Base-by-base conservation (phyloP, 2,888 invertebrate species). In the Eupithecia insigniata region DNA sequence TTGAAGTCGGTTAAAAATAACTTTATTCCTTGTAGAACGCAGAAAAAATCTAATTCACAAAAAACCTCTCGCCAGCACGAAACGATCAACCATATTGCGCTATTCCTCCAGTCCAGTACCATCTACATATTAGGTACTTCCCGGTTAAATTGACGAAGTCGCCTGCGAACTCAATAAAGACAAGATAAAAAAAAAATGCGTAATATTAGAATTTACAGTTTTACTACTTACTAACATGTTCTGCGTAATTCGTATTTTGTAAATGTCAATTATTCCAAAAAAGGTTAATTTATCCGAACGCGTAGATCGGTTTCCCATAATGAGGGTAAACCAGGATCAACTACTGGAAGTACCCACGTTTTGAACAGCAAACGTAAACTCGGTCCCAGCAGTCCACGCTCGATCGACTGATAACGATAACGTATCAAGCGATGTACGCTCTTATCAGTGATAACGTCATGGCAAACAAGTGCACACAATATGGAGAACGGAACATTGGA, bases 401-500 rank as follows among this genome's bases (percentile, higher is more conserved):
- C 89, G 92, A 90, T 92, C 85, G 87, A 85, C 81, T 88, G 92
- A 92, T 93, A 92, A 90, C 70, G 90, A 91, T 93, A 92, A 92
- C 76, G 85, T 86, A 93, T 93, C 93, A 84, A 89, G 87, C 90
- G 86, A 92, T 93, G 93, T 92, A 87, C 84, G 81, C 87, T 79
- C 84, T 92, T 92, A 93, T 93, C 92, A 90, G 85, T 88, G 93
- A 93, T 93, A 93, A 89, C 85, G 83, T 78, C 76, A 84, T 81
- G 79, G 88, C 89, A 88, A 91, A 90, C 90, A 92, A 89, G 88
- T 92, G 89, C 86, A 78, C 80, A 74, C 84, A 85, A 81, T 87
- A 86, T 80, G 84, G 81, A 75, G 81, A 84, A 78, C 92, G 90
- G 91, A 83, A 81, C 76, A 80, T 82, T 77, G 85, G 84, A 77